Evolutionary conservation across 2,113 vertebrate genomes (phyloP).

Genomic region (Cacatua alba): DNA sequence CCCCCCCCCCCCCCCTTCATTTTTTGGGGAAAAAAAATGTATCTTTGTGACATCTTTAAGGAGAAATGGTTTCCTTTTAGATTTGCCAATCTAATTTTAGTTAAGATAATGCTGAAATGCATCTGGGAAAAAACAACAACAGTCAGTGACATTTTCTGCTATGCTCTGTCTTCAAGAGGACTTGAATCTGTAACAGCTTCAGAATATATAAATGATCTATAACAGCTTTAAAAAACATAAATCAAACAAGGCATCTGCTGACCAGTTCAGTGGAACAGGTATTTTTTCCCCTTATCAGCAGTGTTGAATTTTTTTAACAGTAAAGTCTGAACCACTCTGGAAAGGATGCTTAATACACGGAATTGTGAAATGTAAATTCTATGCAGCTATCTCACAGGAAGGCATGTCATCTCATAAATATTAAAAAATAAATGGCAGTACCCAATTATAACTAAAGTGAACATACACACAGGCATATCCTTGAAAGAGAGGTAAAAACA

Average conservation of each 20-base stretch:
- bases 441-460: constrained; percentile 43
- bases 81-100: not conserved
- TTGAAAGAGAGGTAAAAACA: constrained; percentile 58
- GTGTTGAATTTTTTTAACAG: constrained; percentile 17
- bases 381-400: constrained; percentile 2
- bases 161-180: not conserved
- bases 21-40: not conserved
- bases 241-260: not conserved
- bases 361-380: constrained; percentile 25
- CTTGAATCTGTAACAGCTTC: constrained; percentile 20
- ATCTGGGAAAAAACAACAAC: not conserved
- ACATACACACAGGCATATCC: not conserved
- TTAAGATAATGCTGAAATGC: not conserved
- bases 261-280: not conserved
- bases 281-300: not conserved
- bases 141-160: not conserved
- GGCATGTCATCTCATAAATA: constrained; percentile 21
- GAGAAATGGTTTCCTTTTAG: not conserved
- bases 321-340: constrained; percentile 37
- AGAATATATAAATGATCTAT: not conserved
- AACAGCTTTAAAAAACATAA: constrained; percentile 14
- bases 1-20: not conserved
- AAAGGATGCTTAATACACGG: not conserved
- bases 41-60: not conserved
- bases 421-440: constrained; percentile 23